Evolutionary conservation across 2,113 vertebrate species (phyloP), one percentile per base, ranked within the genome.

Genomic region (Okapia johnstoni): DNA sequence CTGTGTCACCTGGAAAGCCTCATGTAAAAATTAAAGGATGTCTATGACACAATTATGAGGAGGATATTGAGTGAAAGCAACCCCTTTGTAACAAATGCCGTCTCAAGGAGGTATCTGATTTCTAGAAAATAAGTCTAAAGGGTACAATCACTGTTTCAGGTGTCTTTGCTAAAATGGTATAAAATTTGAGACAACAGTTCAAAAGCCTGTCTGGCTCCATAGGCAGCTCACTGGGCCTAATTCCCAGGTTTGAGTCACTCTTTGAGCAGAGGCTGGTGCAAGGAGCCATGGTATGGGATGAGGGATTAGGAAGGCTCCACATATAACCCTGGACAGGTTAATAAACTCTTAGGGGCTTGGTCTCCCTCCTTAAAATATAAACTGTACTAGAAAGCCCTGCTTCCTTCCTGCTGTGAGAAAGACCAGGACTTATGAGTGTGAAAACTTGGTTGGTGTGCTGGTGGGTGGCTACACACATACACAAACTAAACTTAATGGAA

Each of bases 251-350:
- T 26, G 5, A 46, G 61, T 13, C 10, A 8, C 28, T 36, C 19
- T 48, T 14, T 40, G 60, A 79, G 63, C 36, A 54, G 84, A 23
- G 26, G 50, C 33, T 5, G 15, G 17, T 8, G n/a, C 26, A 5
- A 25, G 28, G 11, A 9, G 40, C 15, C 30, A 17, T 1, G 43
- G 6, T 5, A 2, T 1, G 2, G 26, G 40, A 5, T 0, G 17
- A 46, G 6, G 48, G 61, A 46, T 4, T 52, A n/a, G 92, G 30
- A 21, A 84, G 7, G 21, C 11, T 80, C 60, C 1, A 2, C 6
- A 11, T 11, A 5, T 17, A 46, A 86, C 23, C 11, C 17, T 19
- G 55, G 52, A 28, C 33, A 40, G 40, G 3, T 28, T 40, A 66
- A 14, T 10, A 21, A 19, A 30, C 86, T 60, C 26, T 46, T 25